These are phyloP conservation scores for Euthynnus affinis DNA, from an alignment of 2,797 vertebrate genomes.

Conservation along the genomic window DNA sequence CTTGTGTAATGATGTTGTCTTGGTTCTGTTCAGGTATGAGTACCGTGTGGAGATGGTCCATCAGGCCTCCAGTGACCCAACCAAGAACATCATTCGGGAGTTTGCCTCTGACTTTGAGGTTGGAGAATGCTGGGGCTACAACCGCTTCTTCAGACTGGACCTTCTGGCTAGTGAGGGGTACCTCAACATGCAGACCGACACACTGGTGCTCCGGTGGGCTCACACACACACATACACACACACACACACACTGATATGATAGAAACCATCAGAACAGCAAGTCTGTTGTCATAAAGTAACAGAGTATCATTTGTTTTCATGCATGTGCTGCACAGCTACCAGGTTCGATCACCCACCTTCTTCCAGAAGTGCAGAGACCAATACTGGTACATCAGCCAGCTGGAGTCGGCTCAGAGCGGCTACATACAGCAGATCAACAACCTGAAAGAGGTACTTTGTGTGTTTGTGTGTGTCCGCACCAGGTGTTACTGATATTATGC, in stretches of 20 bases:
- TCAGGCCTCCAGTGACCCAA: constrained; percentile 96
- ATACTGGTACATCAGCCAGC: constrained; percentile 98
- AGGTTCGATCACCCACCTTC: constrained; percentile 98
- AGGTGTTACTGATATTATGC: no score
- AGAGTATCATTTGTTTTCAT: not conserved
- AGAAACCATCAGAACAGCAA: not conserved
- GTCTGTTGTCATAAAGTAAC: not conserved
- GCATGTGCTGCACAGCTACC: constrained; percentile 87
- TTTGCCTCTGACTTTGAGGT: constrained; percentile 99
- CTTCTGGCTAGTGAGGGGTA: constrained; percentile 98
- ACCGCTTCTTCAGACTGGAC: constrained; percentile 97
- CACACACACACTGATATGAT: not conserved
- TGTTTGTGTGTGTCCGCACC: not conserved
- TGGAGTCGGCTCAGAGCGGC: constrained; percentile 95
- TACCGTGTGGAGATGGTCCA: constrained; percentile 99
- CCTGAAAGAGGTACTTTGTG: constrained; percentile 92
- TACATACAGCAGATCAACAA: constrained; percentile 99
- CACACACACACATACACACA: not conserved
- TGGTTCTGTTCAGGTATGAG: constrained; percentile 88
- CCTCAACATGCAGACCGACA: constrained; percentile 96
- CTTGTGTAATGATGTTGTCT: not conserved
- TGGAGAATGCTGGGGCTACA: constrained; percentile 99
- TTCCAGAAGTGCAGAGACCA: constrained; percentile 99
- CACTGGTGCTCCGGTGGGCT: constrained; percentile 94
- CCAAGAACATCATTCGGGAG: constrained; percentile 98